These are phyloP conservation scores for Heliconius hermathena DNA, from an alignment of 1,140 invertebrate species.

Conservation along the genomic window DNA sequence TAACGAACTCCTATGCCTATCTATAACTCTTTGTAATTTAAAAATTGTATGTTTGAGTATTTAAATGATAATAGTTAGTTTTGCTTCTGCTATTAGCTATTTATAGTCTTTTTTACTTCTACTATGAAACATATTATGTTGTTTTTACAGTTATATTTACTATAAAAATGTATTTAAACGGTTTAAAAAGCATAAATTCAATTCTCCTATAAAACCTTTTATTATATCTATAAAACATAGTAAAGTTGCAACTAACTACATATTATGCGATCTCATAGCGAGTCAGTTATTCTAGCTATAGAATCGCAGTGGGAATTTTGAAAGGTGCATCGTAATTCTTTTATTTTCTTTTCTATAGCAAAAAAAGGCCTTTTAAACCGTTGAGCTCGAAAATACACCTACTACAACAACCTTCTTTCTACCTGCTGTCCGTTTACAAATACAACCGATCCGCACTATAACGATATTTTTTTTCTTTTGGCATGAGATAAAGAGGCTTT, in stretches of 20 bases:
- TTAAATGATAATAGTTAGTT: not conserved
- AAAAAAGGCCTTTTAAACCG: slow-evolving; percentile 56
- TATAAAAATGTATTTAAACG: too few species aligned
- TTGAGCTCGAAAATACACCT: slow-evolving; percentile 71
- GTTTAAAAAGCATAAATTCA: too few species aligned
- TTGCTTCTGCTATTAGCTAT: not conserved
- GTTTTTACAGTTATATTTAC: too few species aligned
- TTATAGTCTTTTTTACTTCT: not conserved
- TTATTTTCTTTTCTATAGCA: slow-evolving; percentile 50
- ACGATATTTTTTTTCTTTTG: slow-evolving; percentile 54
- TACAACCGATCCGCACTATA: slow-evolving; percentile 64
- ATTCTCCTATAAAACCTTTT: too few species aligned
- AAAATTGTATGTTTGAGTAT: not conserved
- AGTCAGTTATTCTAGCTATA: slow-evolving; percentile 15
- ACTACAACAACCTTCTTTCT: slow-evolving; percentile 67
- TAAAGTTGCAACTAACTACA: not conserved
- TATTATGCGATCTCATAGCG: not conserved
- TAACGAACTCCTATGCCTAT: slow-evolving; percentile 15
- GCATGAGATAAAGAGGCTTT: slow-evolving; percentile 59
- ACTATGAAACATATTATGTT: not conserved
- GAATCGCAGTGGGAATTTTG: slow-evolving; percentile 63
- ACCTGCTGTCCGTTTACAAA: slow-evolving; percentile 75
- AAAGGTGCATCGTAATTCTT: slow-evolving; percentile 67
- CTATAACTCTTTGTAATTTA: not conserved
- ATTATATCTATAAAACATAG: too few species aligned